A percentile compares a stretch with the other conserved stretches of the same genome.
These are phyloP conservation scores for Myotis daubentonii DNA, from an alignment of 2,797 vertebrate species.

Conservation along the genomic window DNA sequence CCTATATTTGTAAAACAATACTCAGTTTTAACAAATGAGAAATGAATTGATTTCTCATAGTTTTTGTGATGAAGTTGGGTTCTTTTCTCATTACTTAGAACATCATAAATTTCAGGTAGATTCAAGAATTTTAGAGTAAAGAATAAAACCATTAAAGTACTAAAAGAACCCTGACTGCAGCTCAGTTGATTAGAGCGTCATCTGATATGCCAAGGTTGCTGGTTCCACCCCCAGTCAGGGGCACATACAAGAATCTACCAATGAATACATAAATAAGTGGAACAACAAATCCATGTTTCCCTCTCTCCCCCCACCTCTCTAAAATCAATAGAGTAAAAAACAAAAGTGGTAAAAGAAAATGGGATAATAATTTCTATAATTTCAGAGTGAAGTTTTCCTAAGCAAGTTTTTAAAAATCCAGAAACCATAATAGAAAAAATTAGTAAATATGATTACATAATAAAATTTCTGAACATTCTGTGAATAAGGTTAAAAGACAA, in stretches of 20 bases:
- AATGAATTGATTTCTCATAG: background rate
- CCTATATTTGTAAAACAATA: conserved; percentile 11
- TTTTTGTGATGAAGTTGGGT: background rate
- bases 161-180: background rate
- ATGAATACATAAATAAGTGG: no score
- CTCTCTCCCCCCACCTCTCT: background rate
- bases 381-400: background rate
- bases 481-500: conserved; percentile 1
- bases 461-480: background rate
- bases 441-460: background rate
- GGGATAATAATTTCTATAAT: background rate
- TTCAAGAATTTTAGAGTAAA: background rate
- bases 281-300: background rate
- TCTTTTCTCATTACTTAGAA: background rate
- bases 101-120: background rate
- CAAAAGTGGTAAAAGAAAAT: background rate
- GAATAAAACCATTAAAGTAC: background rate
- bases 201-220: background rate
- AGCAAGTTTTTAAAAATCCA: background rate
- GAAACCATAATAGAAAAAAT: background rate
- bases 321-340: background rate
- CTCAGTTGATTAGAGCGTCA: background rate
- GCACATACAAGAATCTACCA: background rate
- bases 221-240: background rate
- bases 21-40: background rate